Evolutionary conservation across 2,888 invertebrate genomes (phyloP).

Genomic region (Antheraea assamensis): DNA sequence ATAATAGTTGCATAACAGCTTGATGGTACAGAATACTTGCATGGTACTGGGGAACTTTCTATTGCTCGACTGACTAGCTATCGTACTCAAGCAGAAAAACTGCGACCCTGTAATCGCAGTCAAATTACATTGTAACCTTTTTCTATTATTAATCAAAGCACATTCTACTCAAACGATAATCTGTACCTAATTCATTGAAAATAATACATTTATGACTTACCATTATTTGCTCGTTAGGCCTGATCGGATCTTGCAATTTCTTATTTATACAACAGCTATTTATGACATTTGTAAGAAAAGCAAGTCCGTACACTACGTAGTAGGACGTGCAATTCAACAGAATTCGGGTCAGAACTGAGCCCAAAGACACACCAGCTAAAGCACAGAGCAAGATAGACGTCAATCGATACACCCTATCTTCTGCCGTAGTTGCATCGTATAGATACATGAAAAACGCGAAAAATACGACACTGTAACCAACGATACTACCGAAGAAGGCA

Average conservation of each 20-base stretch:
- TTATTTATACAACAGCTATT: background rate
- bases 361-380: background rate
- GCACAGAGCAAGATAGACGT: background rate
- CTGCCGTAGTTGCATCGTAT: constrained; percentile 4
- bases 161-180: too few relatives aligned
- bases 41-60: too few relatives aligned
- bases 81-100: too few relatives aligned
- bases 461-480: background rate
- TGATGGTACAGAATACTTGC: too few relatives aligned
- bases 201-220: background rate
- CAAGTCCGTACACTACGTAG: background rate
- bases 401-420: background rate
- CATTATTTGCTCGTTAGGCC: background rate
- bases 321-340: background rate
- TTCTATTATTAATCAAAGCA: too few relatives aligned
- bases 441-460: background rate
- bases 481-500: constrained; percentile 5
- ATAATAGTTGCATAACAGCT: too few relatives aligned
- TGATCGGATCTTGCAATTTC: background rate
- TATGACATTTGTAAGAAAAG: background rate
- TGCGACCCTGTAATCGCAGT: too few relatives aligned
- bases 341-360: background rate
- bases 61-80: too few relatives aligned
- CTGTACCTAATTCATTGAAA: too few relatives aligned
- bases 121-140: too few relatives aligned